These are phyloP conservation scores for Montifringilla adamsi DNA, from an alignment of 2,113 vertebrate species.

Conservation along the genomic window DNA sequence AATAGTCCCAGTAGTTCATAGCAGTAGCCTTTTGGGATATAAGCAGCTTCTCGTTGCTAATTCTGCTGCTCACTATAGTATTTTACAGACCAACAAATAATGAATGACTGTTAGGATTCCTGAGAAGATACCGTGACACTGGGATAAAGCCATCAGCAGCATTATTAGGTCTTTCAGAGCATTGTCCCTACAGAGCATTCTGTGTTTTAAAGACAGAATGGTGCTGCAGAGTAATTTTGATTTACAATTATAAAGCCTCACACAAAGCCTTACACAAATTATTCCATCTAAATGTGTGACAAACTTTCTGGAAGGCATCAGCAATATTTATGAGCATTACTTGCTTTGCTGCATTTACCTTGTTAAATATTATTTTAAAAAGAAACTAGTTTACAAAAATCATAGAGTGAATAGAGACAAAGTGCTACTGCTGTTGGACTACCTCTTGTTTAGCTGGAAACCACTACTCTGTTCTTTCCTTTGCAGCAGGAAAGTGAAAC, in stretches of 20 bases:
- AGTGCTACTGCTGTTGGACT: not conserved
- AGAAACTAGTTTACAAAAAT: not conserved
- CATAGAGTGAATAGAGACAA: not conserved
- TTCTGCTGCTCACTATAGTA: not conserved
- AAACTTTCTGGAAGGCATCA: not conserved
- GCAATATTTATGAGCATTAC: not conserved
- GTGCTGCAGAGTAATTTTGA: not conserved
- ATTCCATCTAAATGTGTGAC: not conserved
- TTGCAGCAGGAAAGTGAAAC: not conserved
- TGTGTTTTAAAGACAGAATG: not conserved
- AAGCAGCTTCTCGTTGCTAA: not conserved
- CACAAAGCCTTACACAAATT: not conserved
- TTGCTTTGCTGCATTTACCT: not conserved
- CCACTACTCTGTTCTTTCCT: not conserved
- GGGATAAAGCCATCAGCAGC: not conserved
- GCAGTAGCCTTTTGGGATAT: not conserved
- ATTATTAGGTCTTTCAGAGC: not conserved
- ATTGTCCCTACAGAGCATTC: not conserved
- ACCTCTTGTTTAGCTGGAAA: not conserved
- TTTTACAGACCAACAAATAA: not conserved
- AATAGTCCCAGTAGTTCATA: not conserved
- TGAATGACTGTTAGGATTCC: not conserved
- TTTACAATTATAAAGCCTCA: not conserved
- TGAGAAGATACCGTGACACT: accelerated
- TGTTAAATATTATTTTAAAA: not conserved